Percentiles rank a stretch among this genome's conserved stretches.
These are phyloP conservation scores for fruit fly (Drosophila melanogaster) DNA, from an alignment of 1,140 invertebrate genomes.

Conservation along the genomic window Release_6_plus_ISO1_MT NT_037436.4:14915501-14916000, in stretches of 20 bases:
- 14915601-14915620: constrained; percentile 52
- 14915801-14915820: constrained; percentile 68
- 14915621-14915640: constrained; percentile 30
- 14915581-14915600: constrained; percentile 10
- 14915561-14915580: constrained; percentile 6
- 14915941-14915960: constrained; percentile 30
- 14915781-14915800: constrained; percentile 57
- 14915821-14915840: constrained; percentile 76
- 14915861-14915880: constrained; percentile 59
- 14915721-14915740: constrained; percentile 73
- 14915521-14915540: constrained; percentile 60
- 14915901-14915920: constrained; percentile 62
- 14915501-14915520: constrained; percentile 57
- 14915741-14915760: constrained; percentile 28
- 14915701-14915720: constrained; percentile 74
- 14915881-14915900: constrained; percentile 44
- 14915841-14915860: constrained; percentile 59
- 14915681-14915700: constrained; percentile 73
- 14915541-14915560: constrained; percentile 15
- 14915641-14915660: constrained; percentile 35
- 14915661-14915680: constrained; percentile 43
- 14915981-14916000: constrained; percentile 35
- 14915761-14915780: constrained; percentile 51
- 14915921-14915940: background rate
- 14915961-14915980: constrained; percentile 35